A percentile compares a stretch with the other conserved stretches of the same genome.
phyloP scores from a whole-genome alignment of 2,888 invertebrate genomes.

The Listrodromus nycthemerus region DNA sequence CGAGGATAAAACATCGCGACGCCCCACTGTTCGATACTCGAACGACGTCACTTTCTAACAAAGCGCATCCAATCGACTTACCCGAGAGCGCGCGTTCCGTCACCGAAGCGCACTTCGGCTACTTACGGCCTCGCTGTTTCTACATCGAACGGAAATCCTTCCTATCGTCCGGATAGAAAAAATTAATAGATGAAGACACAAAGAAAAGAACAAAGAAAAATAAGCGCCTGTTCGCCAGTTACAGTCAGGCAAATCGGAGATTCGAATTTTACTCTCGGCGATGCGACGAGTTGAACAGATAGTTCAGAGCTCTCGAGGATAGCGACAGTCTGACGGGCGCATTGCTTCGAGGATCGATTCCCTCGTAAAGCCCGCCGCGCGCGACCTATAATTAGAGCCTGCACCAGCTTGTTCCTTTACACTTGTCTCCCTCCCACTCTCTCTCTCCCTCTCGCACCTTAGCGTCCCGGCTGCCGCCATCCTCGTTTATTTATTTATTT shows the following conservation, averaged over 20 bases:
- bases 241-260: slow-evolving; percentile 39
- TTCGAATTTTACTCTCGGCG: slow-evolving; percentile 26
- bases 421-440: slow-evolving; percentile 39
- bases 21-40: background rate
- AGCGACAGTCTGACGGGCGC: slow-evolving; percentile 36
- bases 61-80: slow-evolving; percentile 60
- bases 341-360: slow-evolving; percentile 67
- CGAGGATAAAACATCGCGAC: slow-evolving; percentile 33
- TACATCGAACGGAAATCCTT: slow-evolving; percentile 12
- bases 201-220: slow-evolving; percentile 7
- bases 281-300: slow-evolving; percentile 8
- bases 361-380: slow-evolving; percentile 60
- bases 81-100: background rate
- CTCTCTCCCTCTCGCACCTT: slow-evolving; percentile 49
- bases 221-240: background rate
- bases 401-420: slow-evolving; percentile 52
- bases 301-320: slow-evolving; percentile 17
- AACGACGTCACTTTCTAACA: slow-evolving; percentile 64
- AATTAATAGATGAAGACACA: slow-evolving; percentile 1
- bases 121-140: slow-evolving; percentile 51
- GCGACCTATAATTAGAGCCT: slow-evolving; percentile 69
- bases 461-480: slow-evolving; percentile 46
- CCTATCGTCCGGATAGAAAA: too few species aligned
- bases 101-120: slow-evolving; percentile 36
- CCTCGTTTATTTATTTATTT: slow-evolving; percentile 60